These are phyloP conservation scores for Saturnia pavonia DNA, from an alignment of 2,888 invertebrate genomes.

Conservation along the genomic window DNA sequence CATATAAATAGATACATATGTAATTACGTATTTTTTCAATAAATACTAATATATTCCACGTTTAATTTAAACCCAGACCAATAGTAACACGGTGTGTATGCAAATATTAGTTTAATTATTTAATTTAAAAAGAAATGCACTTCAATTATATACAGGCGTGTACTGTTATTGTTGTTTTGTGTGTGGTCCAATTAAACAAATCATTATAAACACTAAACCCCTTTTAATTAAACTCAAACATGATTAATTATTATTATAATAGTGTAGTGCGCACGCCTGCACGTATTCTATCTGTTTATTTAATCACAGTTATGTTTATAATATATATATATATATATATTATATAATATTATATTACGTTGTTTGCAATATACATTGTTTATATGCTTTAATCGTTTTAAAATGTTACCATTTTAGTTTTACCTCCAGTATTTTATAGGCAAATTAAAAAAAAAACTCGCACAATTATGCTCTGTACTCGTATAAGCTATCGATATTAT, in stretches of 20 bases:
- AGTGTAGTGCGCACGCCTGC: neutral
- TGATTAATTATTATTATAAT: neutral
- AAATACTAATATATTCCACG: slow-evolving; percentile 7
- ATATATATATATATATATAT: neutral
- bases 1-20: too few relatives aligned
- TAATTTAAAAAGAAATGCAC: slow-evolving; percentile 6
- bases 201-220: neutral
- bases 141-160: neutral
- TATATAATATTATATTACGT: neutral
- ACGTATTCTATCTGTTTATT: neutral
- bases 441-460: neutral
- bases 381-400: neutral
- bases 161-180: neutral
- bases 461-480: neutral
- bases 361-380: neutral
- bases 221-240: neutral
- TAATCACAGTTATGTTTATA: neutral
- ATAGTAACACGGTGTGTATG: slow-evolving; percentile 1
- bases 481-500: neutral
- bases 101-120: neutral
- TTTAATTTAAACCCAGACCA: neutral
- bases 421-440: neutral
- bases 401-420: neutral
- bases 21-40: slow-evolving; percentile 1
- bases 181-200: neutral